Base-by-base conservation (phyloP, 2,113 vertebrate species). In the Cynocephalus volans region DNA sequence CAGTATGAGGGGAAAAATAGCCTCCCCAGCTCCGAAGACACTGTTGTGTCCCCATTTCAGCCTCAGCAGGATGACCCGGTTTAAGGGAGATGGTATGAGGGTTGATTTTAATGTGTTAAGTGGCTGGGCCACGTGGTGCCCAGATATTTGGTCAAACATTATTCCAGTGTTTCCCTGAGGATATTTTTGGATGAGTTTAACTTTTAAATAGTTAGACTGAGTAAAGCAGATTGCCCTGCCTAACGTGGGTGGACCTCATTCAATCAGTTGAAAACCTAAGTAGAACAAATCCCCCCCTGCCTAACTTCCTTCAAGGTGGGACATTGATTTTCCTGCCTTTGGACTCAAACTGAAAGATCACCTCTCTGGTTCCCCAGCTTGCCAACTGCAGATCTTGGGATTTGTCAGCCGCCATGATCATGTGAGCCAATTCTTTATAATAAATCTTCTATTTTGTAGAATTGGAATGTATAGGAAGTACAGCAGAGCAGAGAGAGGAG, bases 1-100 rank as follows among this genome's bases (percentile, higher is more conserved):
- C 19, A 33, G 10, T 14, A 1, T 4, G 6, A 26, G 0, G 14
- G 3, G 0, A 2, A 31, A 8, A 56, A 6, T 3, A 10, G 0
- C 23, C 14, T 2, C 24, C 60, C 1, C 31, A 56, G 5, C 5
- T 52, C 14, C 2, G 0, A 7, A 36, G n/a, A 6, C 12, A 1
- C 26, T 11, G 3, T 0, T 7, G 0, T 6, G 6, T 2, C 15
- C 9, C 18, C 15, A 18, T 0, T 13, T 69, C 45, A 18, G 23
- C n/a, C 41, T 45, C 52, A 28, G n/a, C 60, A 24, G 24, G 24
- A 15, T 4, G 15, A 33, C 19, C 15, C 4, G 8, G 14, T 18
- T 15, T 65, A 2, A 6, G 2, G 28, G 23, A 48, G 10, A 10
- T 4, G 21, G 13, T 8, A 1, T 5, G n/a, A 33, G 19, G 26